Evolutionary conservation across 2,113 vertebrate species (phyloP).

Genomic region (Cyprinodon tularosa): DNA sequence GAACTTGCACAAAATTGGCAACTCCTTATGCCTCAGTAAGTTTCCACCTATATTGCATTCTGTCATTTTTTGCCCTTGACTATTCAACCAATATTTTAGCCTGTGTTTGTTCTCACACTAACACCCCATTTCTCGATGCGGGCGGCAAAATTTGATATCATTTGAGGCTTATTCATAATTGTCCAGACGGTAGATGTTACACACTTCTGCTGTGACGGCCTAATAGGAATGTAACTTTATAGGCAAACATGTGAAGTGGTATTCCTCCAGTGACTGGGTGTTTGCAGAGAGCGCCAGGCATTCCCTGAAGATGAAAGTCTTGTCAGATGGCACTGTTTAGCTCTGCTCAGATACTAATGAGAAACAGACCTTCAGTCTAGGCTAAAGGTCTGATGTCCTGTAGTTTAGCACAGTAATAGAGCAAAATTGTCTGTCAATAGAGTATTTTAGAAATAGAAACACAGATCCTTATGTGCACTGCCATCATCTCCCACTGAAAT

Average conservation of each 20-base stretch:
- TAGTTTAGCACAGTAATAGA: slow-evolving; percentile 65
- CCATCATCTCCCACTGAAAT: slow-evolving; percentile 41
- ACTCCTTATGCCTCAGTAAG: slow-evolving; percentile 23
- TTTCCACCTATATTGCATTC: slow-evolving; percentile 71
- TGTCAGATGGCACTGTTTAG: slow-evolving; percentile 71
- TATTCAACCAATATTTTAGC: slow-evolving; percentile 28
- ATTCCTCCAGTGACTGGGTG: slow-evolving; percentile 65
- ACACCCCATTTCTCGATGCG: slow-evolving; percentile 61
- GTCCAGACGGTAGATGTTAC: slow-evolving; percentile 76
- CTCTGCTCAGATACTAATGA: slow-evolving; percentile 71
- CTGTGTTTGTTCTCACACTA: slow-evolving; percentile 63
- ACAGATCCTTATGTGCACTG: slow-evolving; percentile 37
- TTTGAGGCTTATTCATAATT: slow-evolving; percentile 73
- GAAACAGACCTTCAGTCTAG: slow-evolving; percentile 75
- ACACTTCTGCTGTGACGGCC: slow-evolving; percentile 73
- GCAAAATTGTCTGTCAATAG: slow-evolving; percentile 64
- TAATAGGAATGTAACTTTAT: slow-evolving; percentile 79
- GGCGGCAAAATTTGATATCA: slow-evolving; percentile 73
- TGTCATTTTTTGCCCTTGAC: slow-evolving; percentile 51
- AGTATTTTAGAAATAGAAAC: slow-evolving; percentile 54
- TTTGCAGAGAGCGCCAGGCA: slow-evolving; percentile 63
- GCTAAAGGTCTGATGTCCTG: slow-evolving; percentile 66
- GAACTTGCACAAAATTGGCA: slow-evolving; percentile 40
- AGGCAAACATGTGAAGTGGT: slow-evolving; percentile 78
- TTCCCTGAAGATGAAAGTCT: slow-evolving; percentile 76